Conservation (phyloP, 2,113 vertebrate genomes). For the Phylloscopus trochilus region DNA sequence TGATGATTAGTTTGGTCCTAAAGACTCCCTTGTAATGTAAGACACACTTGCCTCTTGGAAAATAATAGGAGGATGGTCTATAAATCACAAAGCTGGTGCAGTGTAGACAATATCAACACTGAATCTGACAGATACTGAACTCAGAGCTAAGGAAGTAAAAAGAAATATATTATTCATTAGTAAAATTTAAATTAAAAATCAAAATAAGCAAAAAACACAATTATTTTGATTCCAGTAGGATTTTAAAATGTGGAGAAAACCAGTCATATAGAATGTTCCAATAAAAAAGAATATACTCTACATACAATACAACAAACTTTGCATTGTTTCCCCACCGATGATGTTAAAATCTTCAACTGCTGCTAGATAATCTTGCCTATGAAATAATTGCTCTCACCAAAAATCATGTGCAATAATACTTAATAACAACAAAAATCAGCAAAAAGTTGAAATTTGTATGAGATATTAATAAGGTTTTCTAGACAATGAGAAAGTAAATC, state of each 20-base stretch:
- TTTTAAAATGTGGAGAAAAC: background rate
- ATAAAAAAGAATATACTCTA: background rate
- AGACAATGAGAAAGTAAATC: background rate
- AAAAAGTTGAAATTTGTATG: background rate
- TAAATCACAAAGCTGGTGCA: constrained; percentile 29
- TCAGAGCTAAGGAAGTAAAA: constrained; percentile 35
- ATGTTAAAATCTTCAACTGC: background rate
- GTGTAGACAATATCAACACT: background rate
- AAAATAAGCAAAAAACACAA: background rate
- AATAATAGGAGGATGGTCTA: background rate
- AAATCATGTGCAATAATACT: background rate
- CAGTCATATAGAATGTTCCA: background rate
- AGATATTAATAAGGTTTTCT: background rate
- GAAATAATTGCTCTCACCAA: background rate
- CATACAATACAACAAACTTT: background rate
- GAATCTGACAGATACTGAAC: constrained; percentile 35
- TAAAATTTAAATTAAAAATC: background rate
- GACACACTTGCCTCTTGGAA: background rate
- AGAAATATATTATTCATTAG: constrained; percentile 7
- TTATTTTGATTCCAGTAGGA: background rate
- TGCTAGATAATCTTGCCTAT: background rate
- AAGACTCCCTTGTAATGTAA: background rate
- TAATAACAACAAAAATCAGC: background rate
- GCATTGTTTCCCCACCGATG: background rate
- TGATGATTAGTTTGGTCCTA: background rate